These are phyloP conservation scores for Scleropages formosus DNA, from an alignment of 2,797 vertebrate species.

Conservation along the genomic window DNA sequence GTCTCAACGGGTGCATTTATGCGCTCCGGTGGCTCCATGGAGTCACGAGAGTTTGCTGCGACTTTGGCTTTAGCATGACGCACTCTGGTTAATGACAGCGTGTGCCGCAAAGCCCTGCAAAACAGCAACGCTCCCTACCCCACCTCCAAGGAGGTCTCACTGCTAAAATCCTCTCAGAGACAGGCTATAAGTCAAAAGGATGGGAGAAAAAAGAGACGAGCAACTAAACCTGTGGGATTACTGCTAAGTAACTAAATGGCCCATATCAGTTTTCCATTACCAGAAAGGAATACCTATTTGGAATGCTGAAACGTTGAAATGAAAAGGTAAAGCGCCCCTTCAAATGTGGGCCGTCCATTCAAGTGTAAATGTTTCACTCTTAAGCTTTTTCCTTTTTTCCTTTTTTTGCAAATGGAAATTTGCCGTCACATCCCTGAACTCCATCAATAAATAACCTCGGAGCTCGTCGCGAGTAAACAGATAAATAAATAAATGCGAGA, in stretches of 20 bases:
- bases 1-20: no score
- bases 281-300: constrained; percentile 59
- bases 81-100: no score
- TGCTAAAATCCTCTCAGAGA: constrained; percentile 55
- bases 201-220: constrained; percentile 17
- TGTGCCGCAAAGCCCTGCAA: neutral
- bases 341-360: constrained; percentile 44
- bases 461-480: constrained; percentile 68
- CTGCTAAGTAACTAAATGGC: constrained; percentile 68
- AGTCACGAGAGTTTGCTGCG: no score
- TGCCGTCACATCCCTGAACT: constrained; percentile 54
- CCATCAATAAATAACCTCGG: constrained; percentile 74
- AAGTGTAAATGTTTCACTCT: constrained; percentile 50
- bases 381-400: constrained; percentile 28
- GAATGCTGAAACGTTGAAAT: constrained; percentile 55
- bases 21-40: no score
- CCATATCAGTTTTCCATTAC: constrained; percentile 68
- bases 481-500: constrained; percentile 74
- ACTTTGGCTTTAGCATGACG: no score
- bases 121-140: constrained; percentile 14
- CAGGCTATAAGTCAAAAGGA: constrained; percentile 56
- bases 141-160: constrained; percentile 48
- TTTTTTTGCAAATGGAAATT: constrained; percentile 58
- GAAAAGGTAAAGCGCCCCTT: constrained; percentile 55
- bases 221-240: constrained; percentile 63